A percentile compares a stretch with the other conserved stretches of the same genome.
phyloP scores from a whole-genome alignment of 2,113 vertebrate genomes.

The Polypterus senegalus region DNA sequence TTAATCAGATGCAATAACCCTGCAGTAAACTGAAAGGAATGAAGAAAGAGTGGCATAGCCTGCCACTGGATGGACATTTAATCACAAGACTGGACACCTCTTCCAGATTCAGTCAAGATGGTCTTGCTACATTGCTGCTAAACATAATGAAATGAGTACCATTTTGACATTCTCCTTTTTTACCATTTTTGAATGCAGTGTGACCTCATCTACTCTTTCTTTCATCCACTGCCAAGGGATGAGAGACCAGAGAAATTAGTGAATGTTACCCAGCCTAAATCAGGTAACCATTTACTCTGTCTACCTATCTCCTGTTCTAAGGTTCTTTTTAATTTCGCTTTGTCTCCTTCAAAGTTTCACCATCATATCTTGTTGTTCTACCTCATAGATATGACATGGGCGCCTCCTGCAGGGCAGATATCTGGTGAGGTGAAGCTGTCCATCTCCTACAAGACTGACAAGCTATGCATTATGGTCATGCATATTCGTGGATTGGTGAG shows the following conservation, averaged over 20 bases:
- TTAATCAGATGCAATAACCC: too few relatives aligned
- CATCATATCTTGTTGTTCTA: background rate
- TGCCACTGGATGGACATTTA: too few relatives aligned
- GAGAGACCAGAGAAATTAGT: constrained; percentile 48
- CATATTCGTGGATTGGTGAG: constrained; percentile 87
- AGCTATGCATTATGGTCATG: constrained; percentile 97
- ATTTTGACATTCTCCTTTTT: background rate
- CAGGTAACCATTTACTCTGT: constrained; percentile 47
- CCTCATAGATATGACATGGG: constrained; percentile 60
- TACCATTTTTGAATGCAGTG: constrained; percentile 46
- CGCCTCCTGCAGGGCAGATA: constrained; percentile 59
- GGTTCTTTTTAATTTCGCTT: background rate
- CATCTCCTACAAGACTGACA: constrained; percentile 85
- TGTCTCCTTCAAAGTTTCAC: background rate
- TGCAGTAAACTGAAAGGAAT: too few relatives aligned
- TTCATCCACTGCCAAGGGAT: constrained; percentile 73
- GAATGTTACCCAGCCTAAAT: constrained; percentile 42
- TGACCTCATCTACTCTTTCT: constrained; percentile 88
- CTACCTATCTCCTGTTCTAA: background rate
- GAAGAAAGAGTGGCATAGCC: too few relatives aligned
- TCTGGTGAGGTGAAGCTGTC: constrained; percentile 88
- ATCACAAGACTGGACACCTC: too few relatives aligned
- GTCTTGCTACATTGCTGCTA: too few relatives aligned
- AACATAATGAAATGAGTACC: too few relatives aligned
- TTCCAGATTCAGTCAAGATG: too few relatives aligned